Percentiles rank a stretch among this genome's conserved stretches.
phyloP scores from a whole-genome alignment of 2,797 vertebrate species.

The Adrianichthys oophorus region DNA sequence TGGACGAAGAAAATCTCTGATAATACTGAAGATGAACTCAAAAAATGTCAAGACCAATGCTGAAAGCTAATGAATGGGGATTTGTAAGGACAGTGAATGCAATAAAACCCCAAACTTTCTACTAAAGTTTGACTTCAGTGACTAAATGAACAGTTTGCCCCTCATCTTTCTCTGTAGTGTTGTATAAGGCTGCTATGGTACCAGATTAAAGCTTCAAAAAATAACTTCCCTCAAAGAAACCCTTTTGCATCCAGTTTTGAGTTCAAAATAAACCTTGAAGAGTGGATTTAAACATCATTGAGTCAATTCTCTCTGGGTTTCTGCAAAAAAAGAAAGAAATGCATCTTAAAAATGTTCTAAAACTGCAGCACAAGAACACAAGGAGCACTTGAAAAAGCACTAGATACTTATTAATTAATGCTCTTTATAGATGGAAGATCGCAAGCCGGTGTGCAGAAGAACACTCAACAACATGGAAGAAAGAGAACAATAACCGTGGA shows the following conservation, averaged over 20 bases:
- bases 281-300: conserved; percentile 15
- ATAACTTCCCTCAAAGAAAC: background rate
- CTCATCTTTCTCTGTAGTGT: no score
- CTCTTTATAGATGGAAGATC: background rate
- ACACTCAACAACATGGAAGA: background rate
- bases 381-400: conserved; percentile 22
- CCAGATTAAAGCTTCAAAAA: background rate
- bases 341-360: background rate
- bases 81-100: no score
- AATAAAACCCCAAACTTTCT: no score
- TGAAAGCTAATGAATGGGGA: no score
- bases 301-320: conserved; percentile 10
- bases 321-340: background rate
- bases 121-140: no score
- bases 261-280: conserved; percentile 12
- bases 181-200: background rate
- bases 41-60: no score
- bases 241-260: background rate
- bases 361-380: conserved; percentile 27
- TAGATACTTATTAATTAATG: conserved; percentile 2
- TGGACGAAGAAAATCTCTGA: no score
- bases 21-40: no score
- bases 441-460: background rate
- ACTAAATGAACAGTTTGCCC: no score
- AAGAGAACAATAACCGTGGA: background rate